Conservation (phyloP, 2,888 invertebrate species). For the Saturnia pavonia region DNA sequence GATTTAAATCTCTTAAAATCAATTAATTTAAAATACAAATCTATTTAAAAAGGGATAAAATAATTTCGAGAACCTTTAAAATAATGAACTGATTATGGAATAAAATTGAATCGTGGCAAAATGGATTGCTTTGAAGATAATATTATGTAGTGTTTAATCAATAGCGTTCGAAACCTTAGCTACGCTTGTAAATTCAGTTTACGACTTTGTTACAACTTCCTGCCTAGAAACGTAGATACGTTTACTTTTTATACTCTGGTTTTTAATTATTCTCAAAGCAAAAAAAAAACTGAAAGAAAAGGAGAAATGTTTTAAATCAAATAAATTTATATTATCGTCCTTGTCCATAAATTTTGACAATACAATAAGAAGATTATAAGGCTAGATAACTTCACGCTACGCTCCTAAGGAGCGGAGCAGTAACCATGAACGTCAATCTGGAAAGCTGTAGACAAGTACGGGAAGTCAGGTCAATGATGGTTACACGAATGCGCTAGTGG, state of each 20-base stretch:
- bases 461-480: too few relatives aligned
- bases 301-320: neutral
- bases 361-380: too few relatives aligned
- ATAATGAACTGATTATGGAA: neutral
- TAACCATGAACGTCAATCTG: too few relatives aligned
- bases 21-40: neutral
- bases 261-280: neutral
- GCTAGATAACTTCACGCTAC: too few relatives aligned
- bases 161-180: neutral
- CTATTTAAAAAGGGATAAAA: neutral
- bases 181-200: constrained; percentile 10
- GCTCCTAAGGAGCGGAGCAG: too few relatives aligned
- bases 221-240: neutral
- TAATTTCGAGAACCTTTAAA: neutral
- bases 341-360: too few relatives aligned
- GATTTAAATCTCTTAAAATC: neutral
- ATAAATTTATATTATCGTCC: too few relatives aligned
- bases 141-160: constrained; percentile 5
- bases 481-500: too few relatives aligned
- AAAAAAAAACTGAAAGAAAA: neutral
- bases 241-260: neutral
- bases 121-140: neutral
- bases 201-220: neutral
- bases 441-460: too few relatives aligned
- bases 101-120: neutral